Evolutionary conservation across 2,113 vertebrate genomes (phyloP), one percentile per base, ranked within the genome.

Genomic region (Barbus barbus): DNA sequence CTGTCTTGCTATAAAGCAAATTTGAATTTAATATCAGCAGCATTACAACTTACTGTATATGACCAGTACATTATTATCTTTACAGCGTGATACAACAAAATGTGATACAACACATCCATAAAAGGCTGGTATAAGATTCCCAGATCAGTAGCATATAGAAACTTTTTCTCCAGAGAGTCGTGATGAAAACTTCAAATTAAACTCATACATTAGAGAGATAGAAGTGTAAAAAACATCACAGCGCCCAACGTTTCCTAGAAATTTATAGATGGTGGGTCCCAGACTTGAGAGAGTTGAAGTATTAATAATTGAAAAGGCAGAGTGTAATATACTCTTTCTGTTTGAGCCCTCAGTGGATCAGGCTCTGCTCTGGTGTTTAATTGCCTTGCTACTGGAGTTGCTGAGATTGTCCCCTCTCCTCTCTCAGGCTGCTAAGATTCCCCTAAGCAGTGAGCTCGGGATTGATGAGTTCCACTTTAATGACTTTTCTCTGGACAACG

Each of bases 381-480:
- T 76, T 81, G 61, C 78, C 36, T 61, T 24, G 63, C 31, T 31
- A 48, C 24, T 46, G 69, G 41, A 78, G 46, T 63, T 63, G 48
- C 24, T 83, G 56, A 38, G 31, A 78, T 84, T 84, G 46, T 71
- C 73, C 69, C 61, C 11, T 86, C 46, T 84, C 18, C 14, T 84
- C 80, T 83, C 36, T 44, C 84, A 95, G 94, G 95, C 93, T 86
- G 94, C 93, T 53, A 95, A 94, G 90, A 95, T 95, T 87, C 95
- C 95, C 44, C 83, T 93, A 84, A 92, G 93, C 91, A 90, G 86
- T 56, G 95, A 95, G 88, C 86, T 95, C 51, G 94, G 94, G 85
- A 95, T 95, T 0, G 93, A 94, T 24, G 92, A 94, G 90, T 94
- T 95, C 83, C 89, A 94, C 88, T 95, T 95, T 89, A 95, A 94